A percentile compares a stretch with the other conserved stretches of the same genome.
phyloP scores from a whole-genome alignment of 2,888 invertebrate species.

The Proisotoma minuta region DNA sequence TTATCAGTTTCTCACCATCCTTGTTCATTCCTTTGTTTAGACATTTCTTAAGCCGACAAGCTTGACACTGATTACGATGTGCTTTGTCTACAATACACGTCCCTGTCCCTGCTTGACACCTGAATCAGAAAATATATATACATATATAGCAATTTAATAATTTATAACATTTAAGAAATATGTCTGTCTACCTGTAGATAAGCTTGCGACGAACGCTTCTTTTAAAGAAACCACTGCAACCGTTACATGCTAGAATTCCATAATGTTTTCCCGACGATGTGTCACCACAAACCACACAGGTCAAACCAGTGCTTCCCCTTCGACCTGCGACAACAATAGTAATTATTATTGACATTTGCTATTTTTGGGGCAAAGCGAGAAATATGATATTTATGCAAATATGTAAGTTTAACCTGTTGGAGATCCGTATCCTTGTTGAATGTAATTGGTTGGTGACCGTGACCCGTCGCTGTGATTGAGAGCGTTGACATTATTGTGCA shows the following conservation, averaged over 20 bases:
- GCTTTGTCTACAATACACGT: slow-evolving; percentile 97
- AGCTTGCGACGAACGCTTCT: slow-evolving; percentile 90
- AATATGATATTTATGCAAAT: background rate
- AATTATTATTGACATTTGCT: background rate
- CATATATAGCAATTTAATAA: background rate
- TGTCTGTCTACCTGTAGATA: slow-evolving; percentile 75
- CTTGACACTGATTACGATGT: slow-evolving; percentile 98
- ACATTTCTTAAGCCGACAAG: slow-evolving; percentile 96
- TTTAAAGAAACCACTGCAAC: slow-evolving; percentile 99
- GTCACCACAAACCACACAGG: slow-evolving; percentile 95
- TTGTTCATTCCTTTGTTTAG: slow-evolving; percentile 99
- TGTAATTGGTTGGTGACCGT: slow-evolving; percentile 40
- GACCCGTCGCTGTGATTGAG: slow-evolving; percentile 40
- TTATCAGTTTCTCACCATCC: slow-evolving; percentile 76
- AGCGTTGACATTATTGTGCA: slow-evolving; percentile 34
- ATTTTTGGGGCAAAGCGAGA: background rate
- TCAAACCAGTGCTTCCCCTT: slow-evolving; percentile 63
- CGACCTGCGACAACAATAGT: slow-evolving; percentile 26
- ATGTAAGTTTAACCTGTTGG: slow-evolving; percentile 34
- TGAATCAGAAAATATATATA: slow-evolving; percentile 53
- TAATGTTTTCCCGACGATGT: slow-evolving; percentile 96
- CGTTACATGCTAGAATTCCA: slow-evolving; percentile 97
- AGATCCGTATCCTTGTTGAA: slow-evolving; percentile 44
- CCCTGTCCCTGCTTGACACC: slow-evolving; percentile 98
- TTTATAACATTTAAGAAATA: background rate